Base-by-base conservation (phyloP, 2,888 invertebrate species). In the Serripes groenlandicus region DNA sequence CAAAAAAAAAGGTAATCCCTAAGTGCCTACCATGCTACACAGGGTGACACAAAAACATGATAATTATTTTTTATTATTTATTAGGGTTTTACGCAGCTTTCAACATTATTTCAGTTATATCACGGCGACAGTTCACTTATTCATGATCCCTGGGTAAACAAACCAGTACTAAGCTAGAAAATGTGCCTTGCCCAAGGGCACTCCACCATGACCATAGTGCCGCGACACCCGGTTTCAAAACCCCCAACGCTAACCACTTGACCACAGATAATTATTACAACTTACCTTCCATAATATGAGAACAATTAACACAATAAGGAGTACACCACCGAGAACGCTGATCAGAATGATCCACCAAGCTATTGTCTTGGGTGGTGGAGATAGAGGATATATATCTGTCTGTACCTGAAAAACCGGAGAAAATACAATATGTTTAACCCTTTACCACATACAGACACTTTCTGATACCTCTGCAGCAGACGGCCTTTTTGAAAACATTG, bases 241-340 rank as follows among this genome's bases (percentile, higher is more conserved):
- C 1, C n/a, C 2, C 23, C 3, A 56, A 1, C 3, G 1, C 1
- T 2, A 11, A 2, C 3, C 1, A 32, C 4, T 7, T 5, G 1
- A 34, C 9, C 1, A 37, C n/a, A n/a, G 42, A 37, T 3, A 23
- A 26, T n/a, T 30, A 18, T 11, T 32, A 15, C 30, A 2, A 52
- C 71, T 66, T 76, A 92, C 92, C 91, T 91, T 92, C 90, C 91
- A 91, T 4, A 91, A 73, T 0, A 91, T 49, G 1, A 91, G n/a
- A 15, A 83, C 86, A 7, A 91, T 28, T 0, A 91, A 60, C n/a
- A 90, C 85, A 28, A 92, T 87, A 3, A 92, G 75, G n/a, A 92
- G 73, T 1, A 92, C 37, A 0, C 91, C 91, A 34, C 86, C 90
- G 0, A 91, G 75, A 23, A 89, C 78, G 37, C 90, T 90, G 74